Conservation (phyloP, 1,140 invertebrate genomes). For the Aradophagus sp. region DNA sequence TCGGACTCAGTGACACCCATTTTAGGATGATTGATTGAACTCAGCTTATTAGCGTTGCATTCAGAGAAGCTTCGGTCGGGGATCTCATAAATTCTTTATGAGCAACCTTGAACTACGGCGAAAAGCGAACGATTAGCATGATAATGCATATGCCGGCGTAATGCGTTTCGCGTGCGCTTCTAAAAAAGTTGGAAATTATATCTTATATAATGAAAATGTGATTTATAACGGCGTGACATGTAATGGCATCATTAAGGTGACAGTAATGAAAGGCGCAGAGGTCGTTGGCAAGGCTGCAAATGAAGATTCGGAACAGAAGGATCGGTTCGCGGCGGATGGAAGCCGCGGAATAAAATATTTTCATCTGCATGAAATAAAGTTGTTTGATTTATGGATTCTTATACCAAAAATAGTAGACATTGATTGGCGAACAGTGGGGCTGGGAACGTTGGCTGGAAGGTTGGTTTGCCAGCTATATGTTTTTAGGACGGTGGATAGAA, state of each 20-base stretch:
- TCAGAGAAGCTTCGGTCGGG: constrained; percentile 1
- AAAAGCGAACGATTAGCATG: constrained; percentile 38
- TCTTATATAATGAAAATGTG: constrained; percentile 33
- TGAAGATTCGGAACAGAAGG: too few species aligned
- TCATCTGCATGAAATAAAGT: constrained; percentile 31
- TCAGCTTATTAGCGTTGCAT: constrained; percentile 2
- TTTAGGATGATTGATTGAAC: constrained; percentile 19
- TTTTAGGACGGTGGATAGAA: constrained; percentile 75
- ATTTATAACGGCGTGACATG: constrained; percentile 30
- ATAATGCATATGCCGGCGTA: constrained; percentile 24
- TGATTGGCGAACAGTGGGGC: constrained; percentile 69
- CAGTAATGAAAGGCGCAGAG: constrained; percentile 18
- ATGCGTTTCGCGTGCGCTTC: constrained; percentile 27
- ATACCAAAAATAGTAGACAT: constrained; percentile 63
- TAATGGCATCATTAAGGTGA: constrained; percentile 36
- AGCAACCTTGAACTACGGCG: constrained; percentile 41
- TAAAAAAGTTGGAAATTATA: constrained; percentile 38
- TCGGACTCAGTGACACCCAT: background rate
- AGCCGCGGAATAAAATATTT: constrained; percentile 21
- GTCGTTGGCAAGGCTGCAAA: constrained; percentile 8
- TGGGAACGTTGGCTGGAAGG: constrained; percentile 46
- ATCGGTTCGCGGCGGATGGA: too few species aligned
- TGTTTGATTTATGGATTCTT: constrained; percentile 50
- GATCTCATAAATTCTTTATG: constrained; percentile 35
- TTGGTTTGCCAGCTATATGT: constrained; percentile 67